Percentiles rank a stretch among this genome's conserved stretches.
These are phyloP conservation scores for Meiosimyza decipiens DNA, from an alignment of 2,888 invertebrate genomes.

Conservation along the genomic window DNA sequence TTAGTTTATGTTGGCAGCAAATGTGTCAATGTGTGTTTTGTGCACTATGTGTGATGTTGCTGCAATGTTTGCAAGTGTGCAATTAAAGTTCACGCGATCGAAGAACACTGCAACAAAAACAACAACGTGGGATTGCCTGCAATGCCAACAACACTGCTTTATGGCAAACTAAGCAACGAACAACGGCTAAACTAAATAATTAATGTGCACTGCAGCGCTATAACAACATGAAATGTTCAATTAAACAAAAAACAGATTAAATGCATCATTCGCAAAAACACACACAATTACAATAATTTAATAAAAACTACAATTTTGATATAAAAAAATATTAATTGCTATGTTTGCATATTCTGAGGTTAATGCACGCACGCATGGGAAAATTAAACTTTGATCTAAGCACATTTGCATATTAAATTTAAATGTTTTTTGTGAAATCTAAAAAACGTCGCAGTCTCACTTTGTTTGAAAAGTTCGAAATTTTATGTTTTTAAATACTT, in stretches of 20 bases:
- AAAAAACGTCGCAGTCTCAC: no score
- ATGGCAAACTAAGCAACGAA: neutral
- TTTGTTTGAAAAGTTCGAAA: no score
- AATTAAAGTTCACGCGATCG: conserved; percentile 24
- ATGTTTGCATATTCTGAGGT: no score
- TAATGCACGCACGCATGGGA: no score
- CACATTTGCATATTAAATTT: no score
- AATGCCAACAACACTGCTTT: neutral
- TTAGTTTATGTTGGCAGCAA: no score
- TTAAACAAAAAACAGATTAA: neutral
- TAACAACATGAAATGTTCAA: neutral
- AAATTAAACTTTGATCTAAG: no score
- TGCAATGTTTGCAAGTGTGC: neutral
- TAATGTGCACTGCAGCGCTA: neutral
- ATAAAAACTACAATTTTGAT: no score
- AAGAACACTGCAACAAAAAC: neutral
- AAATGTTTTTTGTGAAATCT: no score
- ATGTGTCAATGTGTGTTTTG: neutral
- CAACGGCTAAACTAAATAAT: neutral
- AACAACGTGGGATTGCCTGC: neutral
- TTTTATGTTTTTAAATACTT: no score
- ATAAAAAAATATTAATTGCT: no score
- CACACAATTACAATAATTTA: no score
- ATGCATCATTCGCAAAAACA: neutral
- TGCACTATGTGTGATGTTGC: neutral